Evolutionary conservation across 2,797 vertebrate species (phyloP), one percentile per base, ranked within the genome.

Genomic region (Loris lydekkerianus): DNA sequence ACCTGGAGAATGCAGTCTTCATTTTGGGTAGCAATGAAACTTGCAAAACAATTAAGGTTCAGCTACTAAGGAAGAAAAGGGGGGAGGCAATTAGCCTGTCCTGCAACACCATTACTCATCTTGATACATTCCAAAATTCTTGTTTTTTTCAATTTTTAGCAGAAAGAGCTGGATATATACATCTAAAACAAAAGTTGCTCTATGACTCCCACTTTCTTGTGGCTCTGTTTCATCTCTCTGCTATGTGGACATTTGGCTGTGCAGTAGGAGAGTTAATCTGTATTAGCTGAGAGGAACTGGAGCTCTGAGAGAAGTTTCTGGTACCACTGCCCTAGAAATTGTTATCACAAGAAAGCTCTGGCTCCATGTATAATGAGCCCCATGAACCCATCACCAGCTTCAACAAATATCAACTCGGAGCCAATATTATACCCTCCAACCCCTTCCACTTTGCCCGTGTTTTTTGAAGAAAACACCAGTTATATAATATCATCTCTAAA

Each of bases 101-200:
- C 56, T 49, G 89, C 31, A 43, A 67, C 53, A 83, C 23, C 23
- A 67, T 93, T 25, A 86, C 49, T 94, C 75, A 58, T 90, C 53
- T 56, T 29, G 21, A 58, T 84, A 60, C 91, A 46, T 43, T 94
- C 67, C 58, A 70, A 81, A 89, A 78, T 63, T 31, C 58, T 89
- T 23, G 10, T 27, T 37, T 23, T 40, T 67, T 76, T 4, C 8
- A 10, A 31, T 85, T 91, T 83, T 92, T 80, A 96, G 83, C 76
- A 80, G 75, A 88, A 82, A 95, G 34, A 61, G 40, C 56, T 85
- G 11, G 18, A 86, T 87, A 58, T n/a, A 73, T 46, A 72, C 9
- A 60, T 75, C 29, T 88, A 92, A 89, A 70, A 91, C 58, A 94
- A 93, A 75, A 34, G 15, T 25, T 92, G 60, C 77, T 60, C 17